A percentile compares a stretch with the other conserved stretches of the same genome.
Conservation (phyloP, 2,113 vertebrate species). For the Chamaetylas fuelleborni region DNA sequence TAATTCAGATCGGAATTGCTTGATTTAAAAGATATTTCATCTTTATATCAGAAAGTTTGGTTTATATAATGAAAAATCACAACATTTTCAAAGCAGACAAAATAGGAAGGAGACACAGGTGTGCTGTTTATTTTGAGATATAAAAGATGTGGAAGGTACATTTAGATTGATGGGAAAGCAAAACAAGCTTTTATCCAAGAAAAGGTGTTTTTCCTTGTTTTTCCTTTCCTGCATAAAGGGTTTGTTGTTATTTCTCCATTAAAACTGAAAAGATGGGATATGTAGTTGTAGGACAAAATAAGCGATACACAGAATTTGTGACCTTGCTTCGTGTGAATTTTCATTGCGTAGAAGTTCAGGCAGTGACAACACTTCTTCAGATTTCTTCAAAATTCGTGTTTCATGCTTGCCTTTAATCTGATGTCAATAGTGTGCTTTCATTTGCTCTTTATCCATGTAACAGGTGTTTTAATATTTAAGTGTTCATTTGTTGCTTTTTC, state of each 20-base stretch:
- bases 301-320: neutral
- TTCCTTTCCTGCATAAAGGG: neutral
- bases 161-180: neutral
- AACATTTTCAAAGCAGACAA: neutral
- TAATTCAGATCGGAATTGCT: neutral
- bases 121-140: neutral
- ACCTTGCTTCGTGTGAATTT: neutral
- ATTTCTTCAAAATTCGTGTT: neutral
- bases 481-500: neutral
- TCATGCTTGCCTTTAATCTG: neutral
- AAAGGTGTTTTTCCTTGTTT: neutral
- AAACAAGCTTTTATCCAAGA: neutral
- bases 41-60: neutral
- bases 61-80: constrained; percentile 7
- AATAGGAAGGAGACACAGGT: neutral
- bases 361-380: neutral
- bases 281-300: neutral
- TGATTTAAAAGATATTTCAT: constrained; percentile 29
- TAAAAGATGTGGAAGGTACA: neutral
- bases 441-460: neutral
- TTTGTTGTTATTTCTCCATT: neutral
- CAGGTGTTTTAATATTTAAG: neutral
- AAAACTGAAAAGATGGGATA: neutral
- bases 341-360: neutral
- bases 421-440: neutral